These are phyloP conservation scores for Macrophya alboannulata DNA, from an alignment of 2,888 invertebrate genomes.

Conservation along the genomic window DNA sequence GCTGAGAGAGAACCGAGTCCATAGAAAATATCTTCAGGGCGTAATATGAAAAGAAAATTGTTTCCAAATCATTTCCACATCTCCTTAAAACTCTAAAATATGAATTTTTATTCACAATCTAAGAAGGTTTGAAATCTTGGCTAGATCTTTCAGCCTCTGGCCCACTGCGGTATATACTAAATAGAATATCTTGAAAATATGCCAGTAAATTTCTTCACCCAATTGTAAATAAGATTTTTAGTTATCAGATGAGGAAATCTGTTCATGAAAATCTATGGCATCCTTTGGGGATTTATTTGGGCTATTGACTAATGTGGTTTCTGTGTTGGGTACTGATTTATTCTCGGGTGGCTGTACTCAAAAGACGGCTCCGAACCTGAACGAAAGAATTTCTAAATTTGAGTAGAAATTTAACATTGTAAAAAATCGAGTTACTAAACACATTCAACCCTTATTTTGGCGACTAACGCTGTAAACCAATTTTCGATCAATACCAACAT, in stretches of 20 bases:
- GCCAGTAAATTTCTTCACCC: neutral
- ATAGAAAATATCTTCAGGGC: no score
- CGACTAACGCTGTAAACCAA: neutral
- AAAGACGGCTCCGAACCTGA: neutral
- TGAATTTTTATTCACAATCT: neutral
- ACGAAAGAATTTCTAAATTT: neutral
- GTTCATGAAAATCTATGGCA: neutral
- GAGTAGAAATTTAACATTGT: neutral
- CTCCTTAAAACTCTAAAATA: neutral
- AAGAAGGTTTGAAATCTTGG: neutral
- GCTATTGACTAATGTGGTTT: neutral
- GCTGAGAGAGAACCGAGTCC: no score
- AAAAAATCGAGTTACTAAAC: constrained; percentile 3
- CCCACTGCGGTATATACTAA: neutral
- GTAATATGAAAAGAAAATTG: no score
- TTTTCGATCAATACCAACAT: neutral
- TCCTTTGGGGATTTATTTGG: neutral
- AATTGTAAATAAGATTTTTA: neutral
- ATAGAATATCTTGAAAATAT: neutral
- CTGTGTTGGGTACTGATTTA: neutral
- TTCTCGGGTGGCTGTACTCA: neutral
- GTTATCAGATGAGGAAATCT: neutral
- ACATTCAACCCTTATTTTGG: constrained; percentile 3
- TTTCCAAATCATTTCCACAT: no score
- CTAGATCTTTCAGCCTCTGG: neutral